phyloP scores from a whole-genome alignment of 2,797 vertebrate genomes.

The Acipenser oxyrinchus region DNA sequence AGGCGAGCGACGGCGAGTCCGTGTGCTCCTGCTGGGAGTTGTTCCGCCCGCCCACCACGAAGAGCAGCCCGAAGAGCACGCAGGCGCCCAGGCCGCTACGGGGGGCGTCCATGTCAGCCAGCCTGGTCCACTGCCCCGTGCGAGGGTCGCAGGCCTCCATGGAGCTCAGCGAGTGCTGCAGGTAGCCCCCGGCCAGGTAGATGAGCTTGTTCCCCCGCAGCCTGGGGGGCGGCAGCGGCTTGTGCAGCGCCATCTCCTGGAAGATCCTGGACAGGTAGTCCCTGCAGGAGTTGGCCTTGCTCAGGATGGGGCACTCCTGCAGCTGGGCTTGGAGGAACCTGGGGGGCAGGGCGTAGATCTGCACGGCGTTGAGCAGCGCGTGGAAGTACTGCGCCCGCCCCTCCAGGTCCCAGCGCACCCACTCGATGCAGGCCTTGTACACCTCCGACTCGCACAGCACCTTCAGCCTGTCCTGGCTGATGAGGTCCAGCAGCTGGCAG shows the following conservation, averaged over 20 bases:
- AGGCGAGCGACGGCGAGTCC: constrained; percentile 57
- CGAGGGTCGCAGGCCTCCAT: constrained; percentile 65
- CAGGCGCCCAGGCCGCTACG: constrained; percentile 69
- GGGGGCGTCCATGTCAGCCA: constrained; percentile 55
- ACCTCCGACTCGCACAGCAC: constrained; percentile 76
- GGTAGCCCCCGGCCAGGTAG: constrained; percentile 69
- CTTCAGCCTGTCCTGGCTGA: constrained; percentile 74
- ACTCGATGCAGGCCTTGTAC: constrained; percentile 73
- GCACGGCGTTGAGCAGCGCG: constrained; percentile 69
- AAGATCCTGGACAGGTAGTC: constrained; percentile 75
- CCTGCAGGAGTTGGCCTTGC: constrained; percentile 70
- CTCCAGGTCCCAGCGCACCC: constrained; percentile 68
- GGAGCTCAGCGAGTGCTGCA: constrained; percentile 53
- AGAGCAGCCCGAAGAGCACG: constrained; percentile 63
- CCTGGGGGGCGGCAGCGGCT: constrained; percentile 52
- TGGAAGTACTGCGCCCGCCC: constrained; percentile 67
- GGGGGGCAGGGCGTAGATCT: constrained; percentile 67
- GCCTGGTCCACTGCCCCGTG: constrained; percentile 53
- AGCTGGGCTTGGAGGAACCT: constrained; percentile 72
- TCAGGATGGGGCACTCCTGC: constrained; percentile 69
- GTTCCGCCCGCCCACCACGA: constrained; percentile 64
- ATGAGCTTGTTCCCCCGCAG: constrained; percentile 66
- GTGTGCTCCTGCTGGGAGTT: constrained; percentile 57
- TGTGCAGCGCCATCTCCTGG: constrained; percentile 71
- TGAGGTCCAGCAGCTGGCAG: constrained; percentile 72